Evolutionary conservation across 2,113 vertebrate species (phyloP).

Genomic region (Melanocharis versteri): DNA sequence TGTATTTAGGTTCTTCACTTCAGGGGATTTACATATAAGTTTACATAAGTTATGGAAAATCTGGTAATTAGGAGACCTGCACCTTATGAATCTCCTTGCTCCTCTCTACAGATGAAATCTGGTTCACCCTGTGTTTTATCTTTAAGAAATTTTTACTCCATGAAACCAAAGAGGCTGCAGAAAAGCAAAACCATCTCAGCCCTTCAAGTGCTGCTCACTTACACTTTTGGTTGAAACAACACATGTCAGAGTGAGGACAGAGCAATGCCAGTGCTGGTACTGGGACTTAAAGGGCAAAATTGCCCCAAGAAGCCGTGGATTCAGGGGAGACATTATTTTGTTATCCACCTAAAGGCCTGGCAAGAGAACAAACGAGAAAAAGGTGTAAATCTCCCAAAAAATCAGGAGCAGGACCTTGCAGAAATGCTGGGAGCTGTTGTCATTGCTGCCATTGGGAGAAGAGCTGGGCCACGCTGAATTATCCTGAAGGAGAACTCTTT

Average conservation of each 20-base stretch:
- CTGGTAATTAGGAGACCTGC: background rate
- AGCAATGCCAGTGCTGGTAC: background rate
- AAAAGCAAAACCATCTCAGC: background rate
- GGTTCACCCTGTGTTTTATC: background rate
- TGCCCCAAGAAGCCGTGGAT: background rate
- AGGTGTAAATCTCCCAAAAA: background rate
- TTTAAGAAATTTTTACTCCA: background rate
- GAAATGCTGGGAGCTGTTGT: background rate
- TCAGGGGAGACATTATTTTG: background rate
- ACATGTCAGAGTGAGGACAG: background rate
- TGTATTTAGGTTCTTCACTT: background rate
- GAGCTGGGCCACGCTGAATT: background rate
- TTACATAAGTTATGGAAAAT: background rate
- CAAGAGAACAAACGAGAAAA: background rate
- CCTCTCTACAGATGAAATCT: background rate
- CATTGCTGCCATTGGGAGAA: background rate
- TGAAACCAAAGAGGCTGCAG: background rate
- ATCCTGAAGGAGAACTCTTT: background rate
- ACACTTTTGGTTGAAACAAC: background rate
- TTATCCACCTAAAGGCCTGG: background rate
- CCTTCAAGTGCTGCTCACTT: background rate
- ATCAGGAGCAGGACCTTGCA: background rate
- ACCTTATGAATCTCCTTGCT: background rate
- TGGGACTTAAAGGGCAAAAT: background rate
- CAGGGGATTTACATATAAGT: background rate